Evolutionary conservation across 2,113 vertebrate species (phyloP), one percentile per base, ranked within the genome.

Genomic region (Sander vitreus): DNA sequence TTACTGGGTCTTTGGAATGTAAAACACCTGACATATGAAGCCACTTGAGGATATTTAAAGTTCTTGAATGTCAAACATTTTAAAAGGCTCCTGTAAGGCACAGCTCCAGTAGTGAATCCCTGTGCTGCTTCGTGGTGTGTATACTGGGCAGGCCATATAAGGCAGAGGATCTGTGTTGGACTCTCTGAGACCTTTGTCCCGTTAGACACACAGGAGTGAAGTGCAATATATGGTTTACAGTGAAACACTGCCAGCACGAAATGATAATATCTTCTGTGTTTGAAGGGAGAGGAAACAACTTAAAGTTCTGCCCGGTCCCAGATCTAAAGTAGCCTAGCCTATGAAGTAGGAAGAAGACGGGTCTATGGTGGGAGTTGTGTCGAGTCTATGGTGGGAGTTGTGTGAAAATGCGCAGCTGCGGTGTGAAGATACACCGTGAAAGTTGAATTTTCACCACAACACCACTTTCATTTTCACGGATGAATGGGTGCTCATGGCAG

Each of bases 181-280:
- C 92, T 87, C 92, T 87, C 89, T 91, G 84, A 85, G 79, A 91
- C 88, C 68, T 23, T 69, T 21, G 87, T 78, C 81, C 79, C 62
- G 57, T 81, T 83, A 79, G 82, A 83, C 86, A 33, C 60, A 25
- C 50, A 51, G 58, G 72, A 78, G 67, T 47, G 7, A n/a, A 71
- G 72, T 45, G 69, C 73, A 59, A 75, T 72, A 75, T 57, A 74
- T 71, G 72, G 67, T 84, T 84, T 39, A 70, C 58, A 60, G 66
- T 78, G n/a, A 63, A 78, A 73, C 48, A 21, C 15, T 51, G 76
- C 21, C 53, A 50, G 55, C 10, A 36, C 0, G 14, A 43, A 21
- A 23, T 1, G 71, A 75, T 68, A 67, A 48, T 68, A 80, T 87
- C 27, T 39, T 6, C 27, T 70, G 3, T 48, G 64, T 81, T 75